Conservation (phyloP, 92 coral and sea anemone genomes). For the Plumapathes pennacea region DNA sequence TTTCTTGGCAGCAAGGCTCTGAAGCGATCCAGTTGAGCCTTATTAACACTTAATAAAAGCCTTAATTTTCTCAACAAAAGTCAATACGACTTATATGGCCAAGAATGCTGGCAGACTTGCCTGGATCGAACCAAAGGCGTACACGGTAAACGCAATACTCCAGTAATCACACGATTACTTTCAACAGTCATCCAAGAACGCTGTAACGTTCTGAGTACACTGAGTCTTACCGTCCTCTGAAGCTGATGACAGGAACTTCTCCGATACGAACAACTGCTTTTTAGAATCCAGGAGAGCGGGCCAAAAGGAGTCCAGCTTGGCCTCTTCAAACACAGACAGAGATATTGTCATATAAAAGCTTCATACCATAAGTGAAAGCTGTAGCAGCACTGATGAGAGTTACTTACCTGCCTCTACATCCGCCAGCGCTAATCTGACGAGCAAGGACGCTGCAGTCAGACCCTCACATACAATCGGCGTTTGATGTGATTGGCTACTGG, state of each 20-base stretch:
- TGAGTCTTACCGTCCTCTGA: slow-evolving; percentile 75
- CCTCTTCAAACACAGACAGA: slow-evolving; percentile 41
- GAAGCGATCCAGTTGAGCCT: too few relatives aligned
- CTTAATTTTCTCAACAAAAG: too few relatives aligned
- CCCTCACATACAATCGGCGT: slow-evolving; percentile 73
- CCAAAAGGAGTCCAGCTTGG: slow-evolving; percentile 89
- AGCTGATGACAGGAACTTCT: slow-evolving; percentile 69
- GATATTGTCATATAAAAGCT: too few relatives aligned
- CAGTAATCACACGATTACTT: too few relatives aligned
- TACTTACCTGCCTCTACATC: slow-evolving; percentile 83
- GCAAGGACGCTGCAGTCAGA: slow-evolving; percentile 69
- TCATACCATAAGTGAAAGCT: too few relatives aligned
- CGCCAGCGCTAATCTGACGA: slow-evolving; percentile 71
- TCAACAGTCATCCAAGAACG: too few relatives aligned
- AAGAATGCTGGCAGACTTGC: too few relatives aligned
- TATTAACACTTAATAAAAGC: too few relatives aligned
- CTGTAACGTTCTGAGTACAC: neutral
- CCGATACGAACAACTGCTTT: slow-evolving; percentile 83
- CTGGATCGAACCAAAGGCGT: neutral
- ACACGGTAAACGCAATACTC: neutral
- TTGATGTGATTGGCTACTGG: slow-evolving; percentile 82
- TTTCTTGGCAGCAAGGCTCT: too few relatives aligned
- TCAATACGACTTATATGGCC: too few relatives aligned
- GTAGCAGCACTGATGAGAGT: neutral
- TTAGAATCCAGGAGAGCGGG: slow-evolving; percentile 73